Conservation (phyloP, 2,113 vertebrate species). For the Tichodroma muraria region DNA sequence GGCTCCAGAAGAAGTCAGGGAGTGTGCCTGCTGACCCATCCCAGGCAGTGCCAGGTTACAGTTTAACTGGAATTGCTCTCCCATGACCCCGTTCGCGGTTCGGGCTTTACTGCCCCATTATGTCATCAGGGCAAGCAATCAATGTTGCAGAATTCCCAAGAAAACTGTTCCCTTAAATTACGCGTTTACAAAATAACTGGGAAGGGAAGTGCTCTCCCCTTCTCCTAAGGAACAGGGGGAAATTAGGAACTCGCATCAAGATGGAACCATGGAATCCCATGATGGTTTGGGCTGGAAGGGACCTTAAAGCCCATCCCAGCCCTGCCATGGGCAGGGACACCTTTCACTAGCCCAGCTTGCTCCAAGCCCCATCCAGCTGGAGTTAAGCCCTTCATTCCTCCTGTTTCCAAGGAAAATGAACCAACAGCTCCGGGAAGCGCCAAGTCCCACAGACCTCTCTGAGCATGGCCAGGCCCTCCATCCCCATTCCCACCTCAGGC, state of each 20-base stretch:
- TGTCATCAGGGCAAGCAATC: not conserved
- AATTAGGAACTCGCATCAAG: fast-evolving
- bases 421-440: no score
- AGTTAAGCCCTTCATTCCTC: not conserved
- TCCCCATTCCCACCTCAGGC: not conserved
- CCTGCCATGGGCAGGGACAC: not conserved
- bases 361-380: not conserved
- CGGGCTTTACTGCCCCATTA: not conserved
- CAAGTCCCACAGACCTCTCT: no score
- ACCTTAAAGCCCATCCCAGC: not conserved
- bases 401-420: not conserved
- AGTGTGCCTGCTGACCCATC: not conserved
- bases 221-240: not conserved
- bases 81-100: not conserved
- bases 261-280: not conserved
- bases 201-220: not conserved
- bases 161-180: not conserved
- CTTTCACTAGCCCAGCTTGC: fast-evolving
- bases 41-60: not conserved
- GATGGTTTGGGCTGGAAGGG: not conserved
- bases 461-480: not conserved
- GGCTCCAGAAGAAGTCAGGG: not conserved
- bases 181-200: fast-evolving
- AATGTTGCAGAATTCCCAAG: not conserved
- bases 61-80: not conserved